Evolutionary conservation across 30 jellyfish, hydroid and myxozoan species (phyloP), one percentile per base, ranked within the genome.

Genomic region (Morbakka virulenta): DNA sequence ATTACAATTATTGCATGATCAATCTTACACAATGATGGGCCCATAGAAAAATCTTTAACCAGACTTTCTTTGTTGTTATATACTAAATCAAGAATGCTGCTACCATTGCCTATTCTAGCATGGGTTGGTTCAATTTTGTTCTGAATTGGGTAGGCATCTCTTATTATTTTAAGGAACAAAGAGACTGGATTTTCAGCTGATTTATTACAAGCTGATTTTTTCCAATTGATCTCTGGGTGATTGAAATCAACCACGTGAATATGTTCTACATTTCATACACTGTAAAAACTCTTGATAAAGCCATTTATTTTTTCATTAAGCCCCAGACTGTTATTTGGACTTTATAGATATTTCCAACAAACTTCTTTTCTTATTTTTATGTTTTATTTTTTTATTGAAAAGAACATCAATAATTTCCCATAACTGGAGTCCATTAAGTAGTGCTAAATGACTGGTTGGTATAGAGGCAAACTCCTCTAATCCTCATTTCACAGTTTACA

Each of bases 11-110:
- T 68, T 68, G 80, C 32, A 68, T 68, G 68, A 33, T 68, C 80
- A 30, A 35, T 68, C 80, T 68, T 68, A 41, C 68, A 65, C 67
- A 68, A 68, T 35, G 80, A 67, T 68, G 68, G 80, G 48, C 68
- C 80, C 2, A 68, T 13, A 30, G 67, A 35, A 68, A 35, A 32
- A 6, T 68, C 80, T 68, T 32, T 67, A n/a, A 68, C 68, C 2
- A 68, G 80, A 47, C 80, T 3, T 68, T 68, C 31, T 2, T 32
- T 68, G 68, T 32, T 11, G 80, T 35, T 33, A 68, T 35, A 68
- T 33, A 68, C 80, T 30, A 33, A 68, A 34, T 68, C 67, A 68
- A 66, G 77, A 30, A 66, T 23, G 35, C 35, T 23, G 14, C 21
- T 14, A 66, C 63, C 35, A 57, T 66, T 62, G n/a, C 30, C 30